A percentile compares a stretch with the other conserved stretches of the same genome.
Conservation (phyloP, 2,113 vertebrate genomes). For the Myotis brandtii region DNA sequence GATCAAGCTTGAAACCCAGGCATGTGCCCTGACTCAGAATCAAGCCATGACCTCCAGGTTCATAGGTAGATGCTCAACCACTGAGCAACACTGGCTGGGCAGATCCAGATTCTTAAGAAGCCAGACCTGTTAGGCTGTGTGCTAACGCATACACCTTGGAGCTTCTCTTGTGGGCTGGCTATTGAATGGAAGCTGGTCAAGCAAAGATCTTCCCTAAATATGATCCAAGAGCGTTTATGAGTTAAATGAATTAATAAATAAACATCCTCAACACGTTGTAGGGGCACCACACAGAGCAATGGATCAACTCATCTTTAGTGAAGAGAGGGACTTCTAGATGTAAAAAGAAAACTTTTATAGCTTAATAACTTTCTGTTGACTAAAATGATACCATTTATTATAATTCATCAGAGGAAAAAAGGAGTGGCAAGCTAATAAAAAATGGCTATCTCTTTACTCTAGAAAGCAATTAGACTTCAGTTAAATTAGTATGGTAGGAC, state of each 20-base stretch:
- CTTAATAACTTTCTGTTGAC: neutral
- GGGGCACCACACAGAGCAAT: neutral
- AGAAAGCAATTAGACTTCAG: constrained; percentile 45
- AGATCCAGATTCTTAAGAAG: neutral
- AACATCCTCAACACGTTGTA: neutral
- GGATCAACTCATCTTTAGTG: neutral
- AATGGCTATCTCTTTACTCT: neutral
- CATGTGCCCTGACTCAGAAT: too few species aligned
- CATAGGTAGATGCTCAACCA: too few species aligned
- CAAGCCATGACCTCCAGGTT: too few species aligned
- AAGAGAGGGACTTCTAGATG: neutral
- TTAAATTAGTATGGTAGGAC: neutral
- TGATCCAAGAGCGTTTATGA: neutral
- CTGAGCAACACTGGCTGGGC: too few species aligned
- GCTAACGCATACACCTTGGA: neutral
- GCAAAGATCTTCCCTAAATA: constrained; percentile 21
- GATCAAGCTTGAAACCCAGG: too few species aligned
- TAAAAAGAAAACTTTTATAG: neutral
- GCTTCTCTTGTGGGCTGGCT: neutral
- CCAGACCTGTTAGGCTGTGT: neutral
- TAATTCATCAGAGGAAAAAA: constrained; percentile 24
- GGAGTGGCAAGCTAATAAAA: neutral
- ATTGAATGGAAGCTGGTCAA: neutral
- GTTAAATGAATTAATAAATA: neutral
- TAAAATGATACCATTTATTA: neutral